These are phyloP conservation scores for Philypnodon macrostomus DNA, from an alignment of 2,797 vertebrate genomes.

Conservation along the genomic window DNA sequence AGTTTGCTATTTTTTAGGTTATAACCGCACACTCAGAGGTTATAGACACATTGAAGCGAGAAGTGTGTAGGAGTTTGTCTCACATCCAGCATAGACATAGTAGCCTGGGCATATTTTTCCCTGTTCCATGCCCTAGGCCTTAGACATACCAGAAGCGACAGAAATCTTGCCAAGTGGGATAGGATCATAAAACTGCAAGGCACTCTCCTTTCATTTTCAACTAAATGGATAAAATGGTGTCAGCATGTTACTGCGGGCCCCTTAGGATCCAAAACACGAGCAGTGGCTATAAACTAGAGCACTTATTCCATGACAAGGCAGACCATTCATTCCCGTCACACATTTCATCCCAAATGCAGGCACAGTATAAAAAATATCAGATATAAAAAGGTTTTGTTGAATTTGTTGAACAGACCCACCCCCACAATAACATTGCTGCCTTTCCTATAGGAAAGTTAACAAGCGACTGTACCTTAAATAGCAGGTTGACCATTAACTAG, in stretches of 20 bases:
- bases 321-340: conserved; percentile 44
- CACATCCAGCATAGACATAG: conserved; percentile 15
- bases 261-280: conserved; percentile 65
- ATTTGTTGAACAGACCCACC: no score
- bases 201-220: conserved; percentile 76
- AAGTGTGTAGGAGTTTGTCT: conserved; percentile 48
- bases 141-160: conserved; percentile 71
- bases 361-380: conserved; percentile 21
- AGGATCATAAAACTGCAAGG: conserved; percentile 77
- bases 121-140: conserved; percentile 67
- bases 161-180: conserved; percentile 74
- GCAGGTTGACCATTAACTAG: no score
- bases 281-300: conserved; percentile 60
- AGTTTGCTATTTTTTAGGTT: conserved; percentile 30
- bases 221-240: conserved; percentile 78
- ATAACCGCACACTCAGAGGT: conserved; percentile 35
- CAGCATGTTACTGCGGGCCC: conserved; percentile 71
- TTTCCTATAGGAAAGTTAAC: no score
- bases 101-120: conserved; percentile 53
- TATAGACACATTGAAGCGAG: conserved; percentile 47
- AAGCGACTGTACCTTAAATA: no score
- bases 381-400: conserved; percentile 14
- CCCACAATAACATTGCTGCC: no score
- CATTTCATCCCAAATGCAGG: conserved; percentile 37
- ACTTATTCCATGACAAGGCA: conserved; percentile 52